A percentile compares a stretch with the other conserved stretches of the same genome.
Conservation (phyloP, 2,113 vertebrate genomes). For the Pitta sordida region DNA sequence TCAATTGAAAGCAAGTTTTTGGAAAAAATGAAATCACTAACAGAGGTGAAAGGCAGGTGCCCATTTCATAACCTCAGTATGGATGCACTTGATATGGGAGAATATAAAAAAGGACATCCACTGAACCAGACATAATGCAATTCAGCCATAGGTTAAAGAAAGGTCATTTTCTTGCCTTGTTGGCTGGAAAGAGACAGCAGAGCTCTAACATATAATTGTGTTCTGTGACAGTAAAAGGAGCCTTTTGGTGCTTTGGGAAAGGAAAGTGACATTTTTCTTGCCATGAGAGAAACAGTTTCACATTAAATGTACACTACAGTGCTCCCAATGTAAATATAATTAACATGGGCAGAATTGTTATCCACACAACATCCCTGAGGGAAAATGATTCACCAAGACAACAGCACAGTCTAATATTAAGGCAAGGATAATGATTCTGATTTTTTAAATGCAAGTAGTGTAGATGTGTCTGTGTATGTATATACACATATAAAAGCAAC, state of each 20-base stretch:
- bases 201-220: constrained; percentile 26
- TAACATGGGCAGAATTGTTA: not conserved
- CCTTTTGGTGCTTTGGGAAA: constrained; percentile 31
- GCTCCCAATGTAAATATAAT: constrained; percentile 17
- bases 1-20: not conserved
- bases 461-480: not conserved
- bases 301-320: not conserved
- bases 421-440: not conserved
- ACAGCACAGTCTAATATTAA: not conserved
- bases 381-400: not conserved
- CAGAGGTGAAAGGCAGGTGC: not conserved
- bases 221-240: constrained; percentile 34
- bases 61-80: not conserved
- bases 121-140: constrained; percentile 21
- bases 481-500: not conserved
- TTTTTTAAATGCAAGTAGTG: not conserved
- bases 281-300: not conserved
- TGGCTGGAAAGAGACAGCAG: constrained; percentile 22
- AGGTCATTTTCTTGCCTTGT: constrained; percentile 50
- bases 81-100: not conserved
- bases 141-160: constrained; percentile 45
- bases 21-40: not conserved
- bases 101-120: not conserved
- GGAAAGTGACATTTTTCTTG: constrained; percentile 21
- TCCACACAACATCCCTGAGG: not conserved